These are phyloP conservation scores for Sparidentex hasta DNA, from an alignment of 2,797 vertebrate species.

Conservation along the genomic window DNA sequence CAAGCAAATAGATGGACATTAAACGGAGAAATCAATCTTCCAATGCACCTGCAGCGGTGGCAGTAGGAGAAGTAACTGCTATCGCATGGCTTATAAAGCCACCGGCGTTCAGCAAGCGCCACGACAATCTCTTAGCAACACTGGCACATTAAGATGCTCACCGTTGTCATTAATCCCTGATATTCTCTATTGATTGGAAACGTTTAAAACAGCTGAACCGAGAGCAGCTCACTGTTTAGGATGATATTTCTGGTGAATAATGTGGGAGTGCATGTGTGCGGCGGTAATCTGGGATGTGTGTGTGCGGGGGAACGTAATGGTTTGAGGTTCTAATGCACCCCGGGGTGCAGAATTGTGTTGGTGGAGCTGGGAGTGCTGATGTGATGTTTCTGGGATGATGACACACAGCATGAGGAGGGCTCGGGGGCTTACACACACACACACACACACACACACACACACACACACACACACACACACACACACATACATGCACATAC, in stretches of 20 bases:
- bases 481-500: background rate
- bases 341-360: conserved; percentile 33
- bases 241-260: conserved; percentile 13
- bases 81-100: conserved; percentile 32
- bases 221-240: conserved; percentile 12
- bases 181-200: conserved; percentile 44
- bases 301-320: conserved; percentile 3
- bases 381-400: conserved; percentile 60
- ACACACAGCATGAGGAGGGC: conserved; percentile 36
- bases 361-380: conserved; percentile 57
- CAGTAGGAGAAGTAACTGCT: conserved; percentile 12
- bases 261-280: conserved; percentile 19
- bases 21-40: conserved; percentile 48
- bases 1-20: conserved; percentile 1
- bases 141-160: conserved; percentile 37
- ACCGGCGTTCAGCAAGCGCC: conserved; percentile 6
- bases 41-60: conserved; percentile 18
- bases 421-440: conserved; percentile 33
- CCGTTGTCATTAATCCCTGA: conserved; percentile 21
- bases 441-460: background rate
- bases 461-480: conserved; percentile 17
- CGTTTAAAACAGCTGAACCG: conserved; percentile 4
- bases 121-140: conserved; percentile 36
- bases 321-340: conserved; percentile 50
- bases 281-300: background rate